Conservation (phyloP, 2,113 vertebrate genomes). For the Xiphorhynchus elegans region DNA sequence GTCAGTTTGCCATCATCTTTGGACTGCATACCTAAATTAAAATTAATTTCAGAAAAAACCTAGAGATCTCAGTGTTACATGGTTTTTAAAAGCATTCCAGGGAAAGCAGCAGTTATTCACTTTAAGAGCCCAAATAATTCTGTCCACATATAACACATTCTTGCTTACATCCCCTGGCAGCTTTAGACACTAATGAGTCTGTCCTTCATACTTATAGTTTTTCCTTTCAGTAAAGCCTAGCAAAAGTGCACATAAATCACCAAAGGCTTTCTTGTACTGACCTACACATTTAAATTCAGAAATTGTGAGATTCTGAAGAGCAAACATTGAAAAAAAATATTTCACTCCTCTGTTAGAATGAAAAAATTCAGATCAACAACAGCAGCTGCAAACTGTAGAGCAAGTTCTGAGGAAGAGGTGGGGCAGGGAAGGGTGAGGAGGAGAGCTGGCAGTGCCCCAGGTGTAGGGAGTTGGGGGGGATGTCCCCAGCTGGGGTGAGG, state of each 20-base stretch:
- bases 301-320: background rate
- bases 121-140: background rate
- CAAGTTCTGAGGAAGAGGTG: background rate
- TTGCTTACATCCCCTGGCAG: background rate
- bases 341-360: fast-evolving
- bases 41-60: background rate
- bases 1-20: background rate
- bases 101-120: background rate
- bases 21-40: background rate
- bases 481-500: background rate
- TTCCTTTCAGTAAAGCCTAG: background rate
- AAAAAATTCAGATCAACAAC: background rate
- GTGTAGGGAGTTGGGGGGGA: background rate
- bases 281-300: background rate
- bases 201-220: background rate
- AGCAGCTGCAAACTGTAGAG: fast-evolving
- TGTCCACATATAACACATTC: background rate
- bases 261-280: background rate
- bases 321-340: background rate
- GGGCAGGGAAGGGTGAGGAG: background rate
- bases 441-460: background rate
- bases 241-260: background rate
- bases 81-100: background rate
- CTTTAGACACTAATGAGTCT: background rate
- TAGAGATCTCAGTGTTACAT: background rate